Conservation (phyloP, 2,113 vertebrate genomes). For the Scomber colias region DNA sequence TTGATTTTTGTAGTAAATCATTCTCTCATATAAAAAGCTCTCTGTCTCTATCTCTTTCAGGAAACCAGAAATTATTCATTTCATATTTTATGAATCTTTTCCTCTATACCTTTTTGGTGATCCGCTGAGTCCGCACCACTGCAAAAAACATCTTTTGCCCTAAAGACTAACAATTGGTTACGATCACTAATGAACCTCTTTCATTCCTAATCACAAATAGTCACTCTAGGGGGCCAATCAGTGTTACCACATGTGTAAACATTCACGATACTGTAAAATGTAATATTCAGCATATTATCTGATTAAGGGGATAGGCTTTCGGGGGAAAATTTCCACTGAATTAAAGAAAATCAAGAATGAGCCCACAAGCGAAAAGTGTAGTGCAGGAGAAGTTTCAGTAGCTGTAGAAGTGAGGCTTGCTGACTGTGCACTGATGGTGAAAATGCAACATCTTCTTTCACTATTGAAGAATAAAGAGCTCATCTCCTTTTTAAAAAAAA, state of each 20-base stretch:
- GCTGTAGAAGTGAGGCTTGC: slow-evolving; percentile 33
- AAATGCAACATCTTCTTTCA: background rate
- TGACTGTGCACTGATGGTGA: slow-evolving; percentile 41
- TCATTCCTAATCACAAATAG: slow-evolving; percentile 65
- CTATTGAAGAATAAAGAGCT: background rate
- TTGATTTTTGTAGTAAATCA: background rate
- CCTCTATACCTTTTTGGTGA: slow-evolving; percentile 50
- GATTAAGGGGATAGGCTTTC: slow-evolving; percentile 45
- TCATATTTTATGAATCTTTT: slow-evolving; percentile 71
- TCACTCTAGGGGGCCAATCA: slow-evolving; percentile 73
- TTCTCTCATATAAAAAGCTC: slow-evolving; percentile 13
- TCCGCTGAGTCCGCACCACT: slow-evolving; percentile 62
- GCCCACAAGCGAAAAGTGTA: slow-evolving; percentile 35
- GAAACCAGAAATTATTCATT: slow-evolving; percentile 35
- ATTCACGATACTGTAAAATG: slow-evolving; percentile 47
- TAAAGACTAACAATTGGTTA: slow-evolving; percentile 57
- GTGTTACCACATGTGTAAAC: slow-evolving; percentile 58
- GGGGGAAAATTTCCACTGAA: slow-evolving; percentile 35
- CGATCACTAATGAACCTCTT: slow-evolving; percentile 74
- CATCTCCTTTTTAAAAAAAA: background rate
- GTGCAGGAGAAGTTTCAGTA: slow-evolving; percentile 14
- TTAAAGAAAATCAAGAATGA: slow-evolving; percentile 28
- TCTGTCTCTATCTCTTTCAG: slow-evolving; percentile 6
- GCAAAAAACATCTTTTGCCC: slow-evolving; percentile 73
- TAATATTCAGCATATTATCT: slow-evolving; percentile 69